Conservation (phyloP, 2,888 invertebrate genomes). For the Tanypteryx hageni region DNA sequence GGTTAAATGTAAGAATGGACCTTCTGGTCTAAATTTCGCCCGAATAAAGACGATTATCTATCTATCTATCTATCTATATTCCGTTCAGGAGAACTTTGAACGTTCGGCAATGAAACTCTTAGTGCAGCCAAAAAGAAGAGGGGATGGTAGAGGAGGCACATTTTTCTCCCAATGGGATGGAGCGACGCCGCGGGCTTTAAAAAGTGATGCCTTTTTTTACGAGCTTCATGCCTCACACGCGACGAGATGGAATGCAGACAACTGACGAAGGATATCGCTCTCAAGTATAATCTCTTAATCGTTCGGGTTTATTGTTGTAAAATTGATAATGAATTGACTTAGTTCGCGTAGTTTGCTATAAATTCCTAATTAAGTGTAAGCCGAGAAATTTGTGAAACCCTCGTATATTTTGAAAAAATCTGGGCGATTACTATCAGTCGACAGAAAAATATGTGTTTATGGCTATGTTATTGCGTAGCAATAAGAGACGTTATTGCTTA, state of each 20-base stretch:
- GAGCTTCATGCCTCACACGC: not conserved
- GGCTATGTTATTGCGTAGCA: too few species aligned
- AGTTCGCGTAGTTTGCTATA: not conserved
- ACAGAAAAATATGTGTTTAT: too few species aligned
- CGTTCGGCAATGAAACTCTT: not conserved
- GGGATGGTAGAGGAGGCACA: not conserved
- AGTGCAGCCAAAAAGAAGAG: not conserved
- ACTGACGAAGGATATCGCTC: not conserved
- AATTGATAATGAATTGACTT: not conserved
- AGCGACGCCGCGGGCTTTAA: constrained; percentile 10
- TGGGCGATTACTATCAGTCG: too few species aligned
- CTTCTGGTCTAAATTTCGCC: too few species aligned
- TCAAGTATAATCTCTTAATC: not conserved
- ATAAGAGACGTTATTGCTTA: too few species aligned
- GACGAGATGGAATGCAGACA: not conserved
- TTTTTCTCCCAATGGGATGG: not conserved
- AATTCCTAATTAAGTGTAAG: too few species aligned
- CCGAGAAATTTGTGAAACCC: too few species aligned
- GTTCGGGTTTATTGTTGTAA: not conserved
- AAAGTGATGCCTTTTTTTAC: not conserved
- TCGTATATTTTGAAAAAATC: too few species aligned
- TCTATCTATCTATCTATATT: too few species aligned
- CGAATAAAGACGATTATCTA: too few species aligned
- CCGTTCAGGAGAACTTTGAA: not conserved
- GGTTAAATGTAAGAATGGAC: too few species aligned